Evolutionary conservation across 2,113 vertebrate species (phyloP), one percentile per base, ranked within the genome.

Genomic region (Ictalurus furcatus): DNA sequence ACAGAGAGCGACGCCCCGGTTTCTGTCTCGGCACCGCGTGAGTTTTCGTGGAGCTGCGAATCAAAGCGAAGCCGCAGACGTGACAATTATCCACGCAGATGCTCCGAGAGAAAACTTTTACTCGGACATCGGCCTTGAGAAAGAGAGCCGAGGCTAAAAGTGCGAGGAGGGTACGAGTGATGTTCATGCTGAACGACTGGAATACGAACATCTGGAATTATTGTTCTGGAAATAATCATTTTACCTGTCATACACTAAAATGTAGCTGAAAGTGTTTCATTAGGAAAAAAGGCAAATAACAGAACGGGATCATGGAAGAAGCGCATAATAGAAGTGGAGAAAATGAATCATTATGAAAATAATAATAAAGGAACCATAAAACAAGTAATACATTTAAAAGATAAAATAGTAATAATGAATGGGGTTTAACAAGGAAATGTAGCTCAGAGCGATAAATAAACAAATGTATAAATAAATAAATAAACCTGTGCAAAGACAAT

Each of bases 41-140:
- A 94, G 95, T 95, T 96, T 96, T 95, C 92, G 95, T 96, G 94
- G 94, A 93, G 93, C 89, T 86, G 85, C 21, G 95, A 95, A 95
- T 95, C 95, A 96, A 95, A 95, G 94, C 91, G 54, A 89, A 71
- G 89, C 92, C n/a, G 91, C 90, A 91, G 90, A 80, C 0, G 13
- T 13, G 12, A 13, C 48, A 1, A 2, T 56, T 56, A 56, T 56
- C 54, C 54, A 56, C 54, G 0, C 54, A 48, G 48, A 48, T 3
- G 6, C 48, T 80, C 73, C 14, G 44, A 87, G 91, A 93, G 91
- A 92, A 81, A 92, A 94, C 92, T 93, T 91, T 92, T 93, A 94
- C 91, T 89, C 90, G 7, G 90, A 93, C 92, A 92, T 94, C 94
- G 93, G 92, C 93, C 93, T 88, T 40, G 21, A 40, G 34, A 73